phyloP scores from a whole-genome alignment of 1,140 invertebrate species.

The Brachionus koreanus region DNA sequence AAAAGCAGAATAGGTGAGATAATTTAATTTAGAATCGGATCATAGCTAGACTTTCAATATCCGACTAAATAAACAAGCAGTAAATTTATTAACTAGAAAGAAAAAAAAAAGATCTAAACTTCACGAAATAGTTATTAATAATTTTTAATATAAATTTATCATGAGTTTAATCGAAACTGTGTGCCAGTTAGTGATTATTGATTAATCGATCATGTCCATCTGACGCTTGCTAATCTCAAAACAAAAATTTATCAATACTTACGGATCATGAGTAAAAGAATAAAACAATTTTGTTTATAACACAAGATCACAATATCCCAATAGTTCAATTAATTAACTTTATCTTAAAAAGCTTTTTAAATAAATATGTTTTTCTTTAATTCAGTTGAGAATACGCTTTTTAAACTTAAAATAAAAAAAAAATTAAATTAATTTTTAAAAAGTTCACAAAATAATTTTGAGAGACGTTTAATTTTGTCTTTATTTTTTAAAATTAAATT shows the following conservation, averaged over 20 bases:
- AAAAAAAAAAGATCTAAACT: neutral
- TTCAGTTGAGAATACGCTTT: neutral
- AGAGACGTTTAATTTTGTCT: neutral
- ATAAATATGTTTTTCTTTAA: neutral
- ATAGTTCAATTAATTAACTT: neutral
- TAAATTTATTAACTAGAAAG: neutral
- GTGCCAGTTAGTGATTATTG: conserved; percentile 20
- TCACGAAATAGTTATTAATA: conserved; percentile 9
- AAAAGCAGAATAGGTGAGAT: conserved; percentile 33
- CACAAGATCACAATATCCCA: neutral
- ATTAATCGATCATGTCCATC: conserved; percentile 23
- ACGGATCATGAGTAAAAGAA: neutral
- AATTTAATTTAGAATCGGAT: conserved; percentile 16
- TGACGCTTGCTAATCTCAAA: conserved; percentile 3
- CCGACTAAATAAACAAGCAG: conserved; percentile 6
- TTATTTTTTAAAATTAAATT: too few species aligned
- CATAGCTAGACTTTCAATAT: conserved; percentile 25
- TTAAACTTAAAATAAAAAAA: neutral
- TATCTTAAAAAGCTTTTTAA: neutral
- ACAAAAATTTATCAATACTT: conserved; percentile 5
- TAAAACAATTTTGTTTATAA: conserved; percentile 1
- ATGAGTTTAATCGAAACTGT: neutral
- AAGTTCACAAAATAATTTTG: neutral
- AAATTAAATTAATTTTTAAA: neutral
- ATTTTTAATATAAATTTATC: conserved; percentile 29